Conservation (phyloP, 2,888 invertebrate species). For the Empis stercorea region DNA sequence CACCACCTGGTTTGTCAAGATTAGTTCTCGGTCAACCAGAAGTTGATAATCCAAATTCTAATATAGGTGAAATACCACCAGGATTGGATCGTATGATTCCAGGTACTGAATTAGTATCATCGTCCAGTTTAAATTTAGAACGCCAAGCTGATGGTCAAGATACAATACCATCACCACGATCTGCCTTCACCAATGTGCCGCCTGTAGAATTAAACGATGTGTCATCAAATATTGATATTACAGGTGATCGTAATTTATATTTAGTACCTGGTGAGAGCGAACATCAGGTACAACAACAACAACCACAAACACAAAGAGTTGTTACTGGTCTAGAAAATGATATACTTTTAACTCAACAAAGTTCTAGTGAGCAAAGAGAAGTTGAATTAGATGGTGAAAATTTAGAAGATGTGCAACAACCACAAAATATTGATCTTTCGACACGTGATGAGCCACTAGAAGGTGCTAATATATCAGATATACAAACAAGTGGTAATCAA, state of each 20-base stretch:
- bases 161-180: conserved; percentile 19
- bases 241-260: conserved; percentile 26
- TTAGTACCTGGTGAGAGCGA: conserved; percentile 28
- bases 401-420: conserved; percentile 28
- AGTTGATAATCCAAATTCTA: conserved; percentile 23
- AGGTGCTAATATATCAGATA: conserved; percentile 36
- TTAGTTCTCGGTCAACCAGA: conserved; percentile 56
- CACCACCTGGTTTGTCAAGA: conserved; percentile 50
- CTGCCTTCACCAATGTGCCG: conserved; percentile 9
- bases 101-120: conserved; percentile 35
- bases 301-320: conserved; percentile 32
- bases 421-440: conserved; percentile 14
- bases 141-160: conserved; percentile 37
- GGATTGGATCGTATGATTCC: conserved; percentile 42
- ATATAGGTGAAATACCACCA: conserved; percentile 36
- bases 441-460: conserved; percentile 41
- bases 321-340: conserved; percentile 45
- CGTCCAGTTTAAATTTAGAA: conserved; percentile 34
- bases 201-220: conserved; percentile 9
- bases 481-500: conserved; percentile 13
- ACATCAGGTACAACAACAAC: conserved; percentile 5
- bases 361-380: conserved; percentile 38
- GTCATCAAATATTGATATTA: conserved; percentile 18
- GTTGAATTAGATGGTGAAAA: conserved; percentile 48
- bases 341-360: conserved; percentile 14